These are phyloP conservation scores for Myotis daubentonii DNA, from an alignment of 2,797 vertebrate genomes.

Conservation along the genomic window DNA sequence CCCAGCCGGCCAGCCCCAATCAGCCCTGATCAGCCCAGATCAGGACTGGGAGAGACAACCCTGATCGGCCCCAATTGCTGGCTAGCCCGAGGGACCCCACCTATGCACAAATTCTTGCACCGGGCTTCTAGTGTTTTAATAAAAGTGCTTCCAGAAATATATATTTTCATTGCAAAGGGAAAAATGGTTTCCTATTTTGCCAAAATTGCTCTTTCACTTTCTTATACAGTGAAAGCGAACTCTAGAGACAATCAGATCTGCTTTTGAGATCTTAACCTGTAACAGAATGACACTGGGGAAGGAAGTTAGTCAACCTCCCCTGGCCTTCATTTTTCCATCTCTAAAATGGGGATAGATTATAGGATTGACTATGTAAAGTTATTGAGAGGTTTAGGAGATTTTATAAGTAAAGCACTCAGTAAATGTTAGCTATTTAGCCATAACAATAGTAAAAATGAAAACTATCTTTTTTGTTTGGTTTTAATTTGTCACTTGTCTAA, in stretches of 20 bases:
- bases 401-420: not conserved
- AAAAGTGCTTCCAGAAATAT: not conserved
- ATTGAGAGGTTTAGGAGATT: not conserved
- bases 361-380: not conserved
- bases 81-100: too few relatives aligned
- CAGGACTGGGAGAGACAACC: too few relatives aligned
- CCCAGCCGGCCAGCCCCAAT: too few relatives aligned
- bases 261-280: not conserved
- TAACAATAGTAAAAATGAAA: not conserved
- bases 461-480: not conserved
- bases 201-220: not conserved
- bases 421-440: not conserved
- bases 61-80: too few relatives aligned
- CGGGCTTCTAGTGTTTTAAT: not conserved
- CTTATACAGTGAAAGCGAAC: not conserved
- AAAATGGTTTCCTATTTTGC: constrained; percentile 8
- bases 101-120: too few relatives aligned
- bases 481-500: not conserved
- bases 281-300: not conserved
- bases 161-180: not conserved
- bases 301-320: not conserved
- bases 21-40: too few relatives aligned
- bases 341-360: not conserved
- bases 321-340: not conserved
- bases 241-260: not conserved